Percentiles rank a stretch among this genome's conserved stretches.
Evolutionary conservation across 2,888 invertebrate genomes (phyloP).

Genomic region (Napeogenes sylphis): DNA sequence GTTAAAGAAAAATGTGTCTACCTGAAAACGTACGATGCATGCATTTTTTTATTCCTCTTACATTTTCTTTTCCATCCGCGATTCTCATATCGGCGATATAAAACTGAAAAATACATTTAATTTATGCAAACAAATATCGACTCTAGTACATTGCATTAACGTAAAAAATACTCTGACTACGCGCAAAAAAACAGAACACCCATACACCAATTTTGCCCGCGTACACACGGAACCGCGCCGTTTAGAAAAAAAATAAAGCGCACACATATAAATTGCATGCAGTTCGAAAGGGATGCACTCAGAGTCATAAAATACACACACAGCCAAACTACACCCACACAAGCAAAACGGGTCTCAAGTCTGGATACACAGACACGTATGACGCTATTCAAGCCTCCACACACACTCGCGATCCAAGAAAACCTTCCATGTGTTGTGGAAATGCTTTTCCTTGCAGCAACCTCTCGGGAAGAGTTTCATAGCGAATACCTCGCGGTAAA

Average conservation of each 20-base stretch:
- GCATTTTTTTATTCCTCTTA: constrained; percentile 72
- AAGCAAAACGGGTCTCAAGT: constrained; percentile 46
- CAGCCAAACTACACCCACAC: constrained; percentile 33
- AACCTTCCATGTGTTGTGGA: constrained; percentile 72
- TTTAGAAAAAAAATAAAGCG: constrained; percentile 74
- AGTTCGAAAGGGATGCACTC: constrained; percentile 78
- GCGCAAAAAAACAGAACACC: constrained; percentile 62
- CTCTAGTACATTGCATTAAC: constrained; percentile 34
- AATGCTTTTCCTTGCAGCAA: constrained; percentile 78
- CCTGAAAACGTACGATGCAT: constrained; percentile 77
- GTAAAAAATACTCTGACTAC: constrained; percentile 37
- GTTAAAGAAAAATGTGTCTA: constrained; percentile 79
- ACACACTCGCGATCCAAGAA: constrained; percentile 64
- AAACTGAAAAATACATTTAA: constrained; percentile 76
- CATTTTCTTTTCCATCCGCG: constrained; percentile 77
- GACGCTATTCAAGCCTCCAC: constrained; percentile 44
- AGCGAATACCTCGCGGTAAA: constrained; percentile 79
- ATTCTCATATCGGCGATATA: constrained; percentile 78
- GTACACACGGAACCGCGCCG: constrained; percentile 60
- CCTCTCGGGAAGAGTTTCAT: constrained; percentile 77
- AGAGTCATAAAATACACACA: constrained; percentile 76
- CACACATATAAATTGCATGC: constrained; percentile 77
- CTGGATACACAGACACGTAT: constrained; percentile 53
- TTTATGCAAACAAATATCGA: constrained; percentile 41
- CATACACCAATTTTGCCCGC: constrained; percentile 54